Base-by-base conservation (phyloP, 2,888 invertebrate species). In the Nemapogon koenigi region DNA sequence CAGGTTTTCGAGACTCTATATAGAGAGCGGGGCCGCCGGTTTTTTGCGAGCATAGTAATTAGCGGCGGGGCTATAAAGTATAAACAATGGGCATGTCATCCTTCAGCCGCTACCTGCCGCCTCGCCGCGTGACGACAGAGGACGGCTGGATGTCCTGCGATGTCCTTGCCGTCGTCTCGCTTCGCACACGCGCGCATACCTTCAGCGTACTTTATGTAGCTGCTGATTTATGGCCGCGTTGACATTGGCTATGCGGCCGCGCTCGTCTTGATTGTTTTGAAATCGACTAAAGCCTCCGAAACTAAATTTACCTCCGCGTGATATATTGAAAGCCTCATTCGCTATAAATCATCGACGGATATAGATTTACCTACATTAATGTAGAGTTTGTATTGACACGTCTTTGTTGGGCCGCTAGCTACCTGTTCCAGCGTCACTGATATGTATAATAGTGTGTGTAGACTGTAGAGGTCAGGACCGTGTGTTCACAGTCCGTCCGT, bases 81-180 rank as follows among this genome's bases (percentile, higher is more conserved):
- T 73, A 73, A 76, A 78, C 76, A 76, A 78, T 78, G 69, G 75
- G 62, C 65, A 67, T 68, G 70, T 69, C 64, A 67, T 71, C 68
- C 65, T 66, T 60, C 66, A 66, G 62, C 53, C 58, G 70, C 75
- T 76, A 76, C 76, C 76, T 76, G 76, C 70, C 31, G 7, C 3
- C 15, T 16, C 4, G 14, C 4, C 30, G 22, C 28, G 16, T 28
- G 27, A 66, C 71, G 63, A 58, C 53, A 65, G 68, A 70, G 70
- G 75, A 70, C 72, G 63, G 58, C 56, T 64, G 61, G 64, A 57
- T 65, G 71, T 67, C 70, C 64, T 60, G 64, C 53, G 50, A 50
- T 67, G 76, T 72, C 75, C 75, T 73, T 72, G 69, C 55, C 52
- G 50, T 46, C 43, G 38, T 39, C 55, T 57, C 55, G 53, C 57